phyloP scores from a whole-genome alignment of 2,888 invertebrate genomes.

The Eupeodes latifasciatus region DNA sequence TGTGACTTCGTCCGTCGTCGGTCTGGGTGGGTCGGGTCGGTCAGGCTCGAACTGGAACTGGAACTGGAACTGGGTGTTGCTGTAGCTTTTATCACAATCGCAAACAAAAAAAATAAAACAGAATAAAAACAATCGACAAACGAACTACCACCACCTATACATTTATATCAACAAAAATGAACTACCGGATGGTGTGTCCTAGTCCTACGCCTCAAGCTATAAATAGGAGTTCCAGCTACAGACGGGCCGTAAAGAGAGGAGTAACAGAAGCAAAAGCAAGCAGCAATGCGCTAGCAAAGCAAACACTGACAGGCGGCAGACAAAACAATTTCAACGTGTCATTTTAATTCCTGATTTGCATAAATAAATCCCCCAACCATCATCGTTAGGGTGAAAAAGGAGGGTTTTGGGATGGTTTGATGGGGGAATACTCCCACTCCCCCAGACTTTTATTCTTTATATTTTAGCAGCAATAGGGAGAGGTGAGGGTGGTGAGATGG shows the following conservation, averaged over 20 bases:
- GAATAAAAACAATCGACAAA: conserved; percentile 31
- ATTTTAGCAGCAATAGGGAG: background rate
- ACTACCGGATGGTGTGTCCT: conserved; percentile 74
- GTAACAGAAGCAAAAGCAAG: conserved; percentile 10
- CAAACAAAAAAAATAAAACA: conserved; percentile 56
- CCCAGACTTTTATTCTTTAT: conserved; percentile 13
- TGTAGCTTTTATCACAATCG: conserved; percentile 73
- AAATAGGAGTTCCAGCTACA: conserved; percentile 43
- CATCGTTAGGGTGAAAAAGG: background rate
- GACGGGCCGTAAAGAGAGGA: background rate
- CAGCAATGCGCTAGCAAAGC: conserved; percentile 75
- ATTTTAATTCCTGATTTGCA: conserved; percentile 76
- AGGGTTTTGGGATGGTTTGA: too few species aligned
- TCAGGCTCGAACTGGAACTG: background rate
- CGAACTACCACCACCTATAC: conserved; percentile 35
- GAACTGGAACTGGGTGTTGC: background rate
- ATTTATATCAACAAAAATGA: conserved; percentile 75
- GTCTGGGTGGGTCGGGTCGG: background rate
- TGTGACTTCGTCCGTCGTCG: conserved; percentile 52
- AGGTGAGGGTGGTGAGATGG: background rate
- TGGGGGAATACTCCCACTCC: background rate
- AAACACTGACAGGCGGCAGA: conserved; percentile 76
- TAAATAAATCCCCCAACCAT: conserved; percentile 71
- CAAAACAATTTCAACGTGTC: conserved; percentile 76
- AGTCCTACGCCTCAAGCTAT: conserved; percentile 62